Conservation (phyloP, 2,113 vertebrate genomes). For the Oncorhynchus gorbuscha region DNA sequence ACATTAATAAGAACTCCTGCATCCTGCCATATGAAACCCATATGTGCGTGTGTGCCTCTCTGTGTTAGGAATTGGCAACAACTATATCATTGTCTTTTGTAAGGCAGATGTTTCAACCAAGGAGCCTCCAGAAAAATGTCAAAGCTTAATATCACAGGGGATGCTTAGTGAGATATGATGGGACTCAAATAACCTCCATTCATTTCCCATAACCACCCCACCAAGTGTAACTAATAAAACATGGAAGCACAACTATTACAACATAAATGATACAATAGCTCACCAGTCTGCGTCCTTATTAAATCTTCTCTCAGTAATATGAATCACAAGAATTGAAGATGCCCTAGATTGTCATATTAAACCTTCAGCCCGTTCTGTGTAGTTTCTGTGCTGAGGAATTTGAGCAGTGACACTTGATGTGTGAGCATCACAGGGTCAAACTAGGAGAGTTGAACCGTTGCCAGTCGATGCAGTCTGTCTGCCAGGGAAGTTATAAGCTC, state of each 20-base stretch:
- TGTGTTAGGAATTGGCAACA: not conserved
- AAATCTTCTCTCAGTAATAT: not conserved
- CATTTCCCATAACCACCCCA: no score
- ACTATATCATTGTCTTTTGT: not conserved
- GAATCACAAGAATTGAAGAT: not conserved
- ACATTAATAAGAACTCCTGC: not conserved
- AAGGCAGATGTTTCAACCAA: not conserved
- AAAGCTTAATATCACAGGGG: not conserved
- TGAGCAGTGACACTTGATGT: conserved; percentile 41
- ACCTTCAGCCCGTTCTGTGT: no score
- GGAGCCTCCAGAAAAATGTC: not conserved
- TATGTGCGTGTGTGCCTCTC: conserved; percentile 3
- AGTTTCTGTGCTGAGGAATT: conserved; percentile 39
- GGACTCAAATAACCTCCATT: no score
- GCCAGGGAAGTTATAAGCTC: conserved; percentile 57
- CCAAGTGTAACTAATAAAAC: no score
- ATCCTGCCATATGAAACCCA: no score
- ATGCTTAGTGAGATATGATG: not conserved
- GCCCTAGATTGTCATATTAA: no score
- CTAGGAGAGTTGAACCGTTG: conserved; percentile 48
- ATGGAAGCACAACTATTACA: no score
- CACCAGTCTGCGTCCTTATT: not conserved
- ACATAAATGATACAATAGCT: no score
- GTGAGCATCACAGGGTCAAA: conserved; percentile 45
- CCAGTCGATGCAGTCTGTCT: conserved; percentile 48